Evolutionary conservation across 1,140 invertebrate genomes (phyloP).

Genomic region (Pseudomyrmex concolor): DNA sequence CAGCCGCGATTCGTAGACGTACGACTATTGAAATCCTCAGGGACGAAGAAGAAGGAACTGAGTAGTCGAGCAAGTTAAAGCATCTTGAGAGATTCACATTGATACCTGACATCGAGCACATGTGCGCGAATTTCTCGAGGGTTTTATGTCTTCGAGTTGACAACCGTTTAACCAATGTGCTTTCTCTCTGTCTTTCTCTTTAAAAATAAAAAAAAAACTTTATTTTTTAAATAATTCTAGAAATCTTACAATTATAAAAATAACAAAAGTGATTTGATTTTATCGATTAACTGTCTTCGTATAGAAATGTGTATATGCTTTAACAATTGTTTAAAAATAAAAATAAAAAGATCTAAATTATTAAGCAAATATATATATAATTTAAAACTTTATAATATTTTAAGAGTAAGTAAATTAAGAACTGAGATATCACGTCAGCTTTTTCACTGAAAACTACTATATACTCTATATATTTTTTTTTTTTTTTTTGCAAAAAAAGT

Average conservation of each 20-base stretch:
- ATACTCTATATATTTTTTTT: too few relatives aligned
- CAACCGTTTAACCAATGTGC: constrained; percentile 1
- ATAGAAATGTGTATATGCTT: too few relatives aligned
- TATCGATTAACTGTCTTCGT: neutral
- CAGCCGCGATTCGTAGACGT: constrained; percentile 18
- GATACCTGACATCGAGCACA: constrained; percentile 19
- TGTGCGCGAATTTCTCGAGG: constrained; percentile 27
- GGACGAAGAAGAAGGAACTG: neutral
- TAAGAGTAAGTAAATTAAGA: too few relatives aligned
- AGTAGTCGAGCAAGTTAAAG: neutral
- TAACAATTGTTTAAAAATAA: too few relatives aligned
- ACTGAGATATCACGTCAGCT: too few relatives aligned
- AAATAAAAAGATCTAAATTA: too few relatives aligned
- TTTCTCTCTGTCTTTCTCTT: neutral
- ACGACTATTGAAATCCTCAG: constrained; percentile 7
- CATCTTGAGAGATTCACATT: constrained; percentile 39
- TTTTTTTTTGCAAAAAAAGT: too few relatives aligned
- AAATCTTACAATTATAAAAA: constrained; percentile 1
- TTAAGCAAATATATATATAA: too few relatives aligned
- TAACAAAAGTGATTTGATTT: constrained; percentile 9
- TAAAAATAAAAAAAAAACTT: neutral
- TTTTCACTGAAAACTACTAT: too few relatives aligned
- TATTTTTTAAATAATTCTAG: neutral
- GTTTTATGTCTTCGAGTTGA: constrained; percentile 2
- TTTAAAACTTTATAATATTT: too few relatives aligned